Percentiles rank a stretch among this genome's conserved stretches.
phyloP scores from a whole-genome alignment of 2,888 invertebrate genomes.

The Thecophora atra region DNA sequence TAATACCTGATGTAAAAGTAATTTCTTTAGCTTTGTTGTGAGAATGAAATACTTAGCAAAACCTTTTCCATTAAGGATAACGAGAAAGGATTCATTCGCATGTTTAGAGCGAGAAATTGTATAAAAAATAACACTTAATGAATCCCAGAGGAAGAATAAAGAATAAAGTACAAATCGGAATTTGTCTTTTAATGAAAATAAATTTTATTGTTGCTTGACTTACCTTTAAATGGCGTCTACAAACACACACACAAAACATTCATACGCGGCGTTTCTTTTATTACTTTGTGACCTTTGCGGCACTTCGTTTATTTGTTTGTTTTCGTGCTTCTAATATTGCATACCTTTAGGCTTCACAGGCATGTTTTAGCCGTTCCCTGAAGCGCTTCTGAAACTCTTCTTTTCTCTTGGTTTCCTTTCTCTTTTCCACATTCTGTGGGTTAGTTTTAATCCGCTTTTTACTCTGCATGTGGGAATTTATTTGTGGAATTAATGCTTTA shows the following conservation, averaged over 20 bases:
- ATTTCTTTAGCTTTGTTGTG: constrained; percentile 29
- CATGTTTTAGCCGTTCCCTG: not conserved
- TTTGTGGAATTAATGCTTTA: constrained; percentile 17
- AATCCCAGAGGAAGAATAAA: too few relatives aligned
- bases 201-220: too few relatives aligned
- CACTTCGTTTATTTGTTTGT: too few relatives aligned
- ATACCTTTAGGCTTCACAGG: too few relatives aligned
- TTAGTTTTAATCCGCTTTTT: not conserved
- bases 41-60: constrained; percentile 30
- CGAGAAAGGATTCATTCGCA: not conserved
- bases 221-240: too few relatives aligned
- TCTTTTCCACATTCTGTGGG: too few relatives aligned
- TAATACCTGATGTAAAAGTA: constrained; percentile 29
- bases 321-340: too few relatives aligned
- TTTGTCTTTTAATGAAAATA: too few relatives aligned
- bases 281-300: too few relatives aligned
- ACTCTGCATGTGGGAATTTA: constrained; percentile 15
- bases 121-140: not conserved
- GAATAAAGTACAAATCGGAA: too few relatives aligned
- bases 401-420: not conserved
- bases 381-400: constrained; percentile 13
- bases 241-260: constrained; percentile 8
- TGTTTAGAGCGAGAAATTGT: too few relatives aligned
- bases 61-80: constrained; percentile 28
- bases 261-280: not conserved